Base-by-base conservation (phyloP, 2,888 invertebrate species). In the Pinctada fucata region DNA sequence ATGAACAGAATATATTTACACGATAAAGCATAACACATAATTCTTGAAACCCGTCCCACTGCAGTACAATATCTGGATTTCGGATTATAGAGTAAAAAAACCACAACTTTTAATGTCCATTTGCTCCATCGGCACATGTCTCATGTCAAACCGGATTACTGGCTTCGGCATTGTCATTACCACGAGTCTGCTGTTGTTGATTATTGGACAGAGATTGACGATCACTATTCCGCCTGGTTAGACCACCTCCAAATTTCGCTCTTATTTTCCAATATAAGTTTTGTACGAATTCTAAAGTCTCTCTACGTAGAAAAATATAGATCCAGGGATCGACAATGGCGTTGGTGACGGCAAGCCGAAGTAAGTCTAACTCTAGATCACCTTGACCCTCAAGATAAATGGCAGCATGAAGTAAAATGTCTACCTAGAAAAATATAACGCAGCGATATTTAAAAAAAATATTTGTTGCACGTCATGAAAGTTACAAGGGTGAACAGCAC, bases 301-400 rank as follows among this genome's bases (percentile, higher is more conserved):
- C 58, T 13, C 13, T 16, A n/a, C 58, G 48, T 48, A 72, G 69
- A 10, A 69, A 16, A 69, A 69, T 69, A n/a, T 69, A 69, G 47
- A 69, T 69, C 69, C 69, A 69, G 6, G 69, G 69, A 48, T 69
- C 69, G 10, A 69, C 49, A 16, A 69, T 69, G 49, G 69, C 47
- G 10, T 69, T 69, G 10, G 69, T 69, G 2, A 69, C 69, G 6
- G 69, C 69, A 2, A 69, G 49, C 10, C 69, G 47, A 6, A 69
- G 69, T 49, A 69, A 47, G 10, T 49, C 16, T 6, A 69, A 13
- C n/a, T 69, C 69, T 48, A 49, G 47, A 13, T 8, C 8, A 13
- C 69, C 49, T 13, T 69, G 48, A 49, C 69, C 69, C 8, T 69
- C 69, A 13, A 69, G 47, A 16, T 16, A 47, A 10, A 49, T 13